A percentile compares a stretch with the other conserved stretches of the same genome.
phyloP scores from a whole-genome alignment of 1,140 invertebrate species.

The Cydia fagiglandana region DNA sequence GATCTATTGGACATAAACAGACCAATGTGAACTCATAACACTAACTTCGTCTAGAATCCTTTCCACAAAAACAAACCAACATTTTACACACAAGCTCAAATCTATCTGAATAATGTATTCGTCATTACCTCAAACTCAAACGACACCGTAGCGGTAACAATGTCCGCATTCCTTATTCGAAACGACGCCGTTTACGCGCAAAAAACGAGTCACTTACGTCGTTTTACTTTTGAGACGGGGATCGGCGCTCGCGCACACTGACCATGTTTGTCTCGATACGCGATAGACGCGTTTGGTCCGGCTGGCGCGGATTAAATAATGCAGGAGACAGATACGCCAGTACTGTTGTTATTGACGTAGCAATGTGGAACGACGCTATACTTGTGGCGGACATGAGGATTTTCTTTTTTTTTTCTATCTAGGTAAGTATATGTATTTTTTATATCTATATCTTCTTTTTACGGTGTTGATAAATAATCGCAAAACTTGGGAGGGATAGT shows the following conservation, averaged over 20 bases:
- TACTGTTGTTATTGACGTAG: too few species aligned
- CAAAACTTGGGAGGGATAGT: too few species aligned
- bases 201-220: background rate
- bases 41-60: background rate
- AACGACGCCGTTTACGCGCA: background rate
- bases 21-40: background rate
- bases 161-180: background rate
- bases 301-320: background rate
- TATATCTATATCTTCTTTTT: too few species aligned
- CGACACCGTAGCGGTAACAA: background rate
- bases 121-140: conserved; percentile 20
- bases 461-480: too few species aligned
- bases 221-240: background rate
- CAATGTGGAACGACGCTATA: too few species aligned
- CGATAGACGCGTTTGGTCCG: conserved; percentile 40
- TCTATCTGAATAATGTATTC: conserved; percentile 24
- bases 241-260: conserved; percentile 40
- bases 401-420: too few species aligned
- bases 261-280: conserved; percentile 40
- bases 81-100: conserved; percentile 4
- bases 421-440: too few species aligned
- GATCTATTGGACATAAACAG: background rate
- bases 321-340: too few species aligned
- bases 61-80: background rate
- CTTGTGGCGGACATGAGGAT: too few species aligned